Conservation (phyloP, 2,888 invertebrate genomes). For the Drosophila austrosaltans region DNA sequence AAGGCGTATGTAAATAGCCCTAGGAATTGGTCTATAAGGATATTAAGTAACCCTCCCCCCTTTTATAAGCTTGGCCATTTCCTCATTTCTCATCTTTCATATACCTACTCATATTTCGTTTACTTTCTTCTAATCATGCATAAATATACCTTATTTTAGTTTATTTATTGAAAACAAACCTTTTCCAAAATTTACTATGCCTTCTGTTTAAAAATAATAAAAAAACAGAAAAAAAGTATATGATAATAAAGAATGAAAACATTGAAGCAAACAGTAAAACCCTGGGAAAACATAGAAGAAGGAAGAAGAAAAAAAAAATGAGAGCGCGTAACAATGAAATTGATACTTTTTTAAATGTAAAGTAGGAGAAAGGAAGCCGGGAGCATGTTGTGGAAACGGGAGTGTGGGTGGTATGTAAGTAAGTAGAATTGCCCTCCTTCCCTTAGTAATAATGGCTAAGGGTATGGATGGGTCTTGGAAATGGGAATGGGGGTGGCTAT, state of each 20-base stretch:
- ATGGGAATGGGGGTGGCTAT: conserved; percentile 5
- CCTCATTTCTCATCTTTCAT: not conserved
- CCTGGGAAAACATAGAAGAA: conserved; percentile 1
- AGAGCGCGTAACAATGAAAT: conserved; percentile 78
- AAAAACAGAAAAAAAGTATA: conserved; percentile 35
- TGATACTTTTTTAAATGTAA: conserved; percentile 77
- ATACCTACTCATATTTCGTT: conserved; percentile 11
- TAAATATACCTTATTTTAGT: conserved; percentile 2
- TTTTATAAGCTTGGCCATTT: not conserved
- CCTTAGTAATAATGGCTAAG: conserved; percentile 12
- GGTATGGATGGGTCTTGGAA: conserved; percentile 14
- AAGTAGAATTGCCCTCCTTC: not conserved
- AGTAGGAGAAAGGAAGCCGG: conserved; percentile 15
- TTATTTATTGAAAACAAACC: conserved; percentile 8
- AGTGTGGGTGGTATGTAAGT: not conserved
- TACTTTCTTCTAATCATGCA: conserved; percentile 1
- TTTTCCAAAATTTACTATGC: conserved; percentile 32
- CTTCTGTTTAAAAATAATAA: conserved; percentile 13
- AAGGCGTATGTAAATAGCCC: not conserved
- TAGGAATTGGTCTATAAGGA: not conserved
- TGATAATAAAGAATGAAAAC: conserved; percentile 56
- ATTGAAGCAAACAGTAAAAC: conserved; percentile 30
- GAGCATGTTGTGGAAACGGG: not conserved
- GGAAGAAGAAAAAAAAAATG: conserved; percentile 47
- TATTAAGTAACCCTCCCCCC: not conserved